Base-by-base conservation (phyloP, 2,797 vertebrate genomes). In the Enteromius fasciolatus region DNA sequence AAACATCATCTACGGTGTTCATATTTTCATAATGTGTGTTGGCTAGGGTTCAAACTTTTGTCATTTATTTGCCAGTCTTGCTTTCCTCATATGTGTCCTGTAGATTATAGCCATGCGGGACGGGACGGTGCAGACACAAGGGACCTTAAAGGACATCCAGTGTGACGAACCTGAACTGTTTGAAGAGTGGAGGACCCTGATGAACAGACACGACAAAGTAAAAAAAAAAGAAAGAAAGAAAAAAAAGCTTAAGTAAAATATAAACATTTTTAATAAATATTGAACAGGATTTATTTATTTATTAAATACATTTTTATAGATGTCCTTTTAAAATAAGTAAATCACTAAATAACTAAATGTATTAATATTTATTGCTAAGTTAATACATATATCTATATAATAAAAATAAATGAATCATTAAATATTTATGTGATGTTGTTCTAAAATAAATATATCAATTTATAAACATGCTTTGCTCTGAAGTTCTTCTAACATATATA, bases 31-130 rank as follows among this genome's bases (percentile, higher is more conserved):
- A 25, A 15, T 15, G 1, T 25, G 41, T 46, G 67, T 25, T 25
- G 23, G 8, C 14, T 7, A 61, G 25, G 2, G 52, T n/a, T 54
- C 8, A n/a, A 61, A 15, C 11, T 25, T 3, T 15, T 61, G 23
- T 6, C 3, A 23, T 23, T 57, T 64, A 11, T 48, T 48, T 41
- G 10, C 5, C 3, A 46, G 5, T 14, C 66, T n/a, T n/a, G n/a
- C n/a, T n/a, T n/a, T n/a, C n/a, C n/a, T n/a, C n/a, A n/a, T n/a
- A 28, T 18, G 7, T 5, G 52, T 76, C 17, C 23, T 23, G 28
- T 70, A 99, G 98, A 99, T 99, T 84, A 98, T 99, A 39, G 96
- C 98, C 0, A 98, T 99, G 98, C 99, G 97, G 87, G 98, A 98
- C 5, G 98, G 98, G 11, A 97, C 95, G 20, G 97, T 98, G 89